These are phyloP conservation scores for Macropodus opercularis DNA, from an alignment of 2,797 vertebrate genomes.

Conservation along the genomic window DNA sequence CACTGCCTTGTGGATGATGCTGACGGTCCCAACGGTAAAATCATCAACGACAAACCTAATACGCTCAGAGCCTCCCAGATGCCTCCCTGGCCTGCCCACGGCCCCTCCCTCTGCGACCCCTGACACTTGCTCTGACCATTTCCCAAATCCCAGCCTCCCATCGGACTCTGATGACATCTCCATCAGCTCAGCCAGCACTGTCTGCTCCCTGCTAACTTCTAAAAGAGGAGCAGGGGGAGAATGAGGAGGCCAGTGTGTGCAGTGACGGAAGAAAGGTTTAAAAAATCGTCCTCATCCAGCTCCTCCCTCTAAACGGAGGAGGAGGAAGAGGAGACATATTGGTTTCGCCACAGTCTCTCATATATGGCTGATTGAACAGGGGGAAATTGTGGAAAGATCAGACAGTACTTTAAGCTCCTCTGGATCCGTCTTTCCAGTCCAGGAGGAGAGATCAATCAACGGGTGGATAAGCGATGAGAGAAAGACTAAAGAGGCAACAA, in stretches of 20 bases:
- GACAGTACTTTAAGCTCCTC: conserved; percentile 30
- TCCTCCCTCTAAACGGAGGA: conserved; percentile 54
- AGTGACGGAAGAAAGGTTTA: conserved; percentile 13
- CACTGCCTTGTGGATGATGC: conserved; percentile 89
- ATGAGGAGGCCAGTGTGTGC: conserved; percentile 27
- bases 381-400: conserved; percentile 21
- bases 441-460: conserved; percentile 33
- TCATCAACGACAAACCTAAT: conserved; percentile 83
- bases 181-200: conserved; percentile 90
- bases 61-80: conserved; percentile 83
- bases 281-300: conserved; percentile 57
- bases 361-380: conserved; percentile 22
- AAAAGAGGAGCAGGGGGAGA: conserved; percentile 54
- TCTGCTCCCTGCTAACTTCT: conserved; percentile 91
- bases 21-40: conserved; percentile 86
- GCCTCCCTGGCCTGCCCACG: conserved; percentile 83
- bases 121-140: conserved; percentile 49
- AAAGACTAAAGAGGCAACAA: conserved; percentile 43
- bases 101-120: conserved; percentile 85
- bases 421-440: conserved; percentile 55
- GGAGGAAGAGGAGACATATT: conserved; percentile 46
- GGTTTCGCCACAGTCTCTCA: conserved; percentile 16
- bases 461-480: conserved; percentile 22
- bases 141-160: conserved; percentile 57
- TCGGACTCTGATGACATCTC: conserved; percentile 79